Conservation (phyloP, 2,113 vertebrate species). For the Daboia siamensis region DNA sequence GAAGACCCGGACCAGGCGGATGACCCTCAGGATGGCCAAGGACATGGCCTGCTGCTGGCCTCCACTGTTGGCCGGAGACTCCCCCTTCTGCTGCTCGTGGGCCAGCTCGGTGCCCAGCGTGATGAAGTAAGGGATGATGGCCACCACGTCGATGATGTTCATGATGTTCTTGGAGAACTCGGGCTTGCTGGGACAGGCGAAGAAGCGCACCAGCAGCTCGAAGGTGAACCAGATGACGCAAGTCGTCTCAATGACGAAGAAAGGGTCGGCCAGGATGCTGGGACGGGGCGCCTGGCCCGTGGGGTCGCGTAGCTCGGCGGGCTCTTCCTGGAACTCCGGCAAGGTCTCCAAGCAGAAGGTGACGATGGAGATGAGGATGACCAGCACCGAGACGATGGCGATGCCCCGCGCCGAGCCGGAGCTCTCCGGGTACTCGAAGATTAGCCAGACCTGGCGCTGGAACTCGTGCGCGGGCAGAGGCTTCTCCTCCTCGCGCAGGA, state of each 20-base stretch:
- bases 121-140: slow-evolving; percentile 97
- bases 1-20: slow-evolving; percentile 92
- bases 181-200: slow-evolving; percentile 91
- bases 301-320: slow-evolving; percentile 63
- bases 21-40: slow-evolving; percentile 92
- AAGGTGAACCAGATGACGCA: slow-evolving; percentile 99
- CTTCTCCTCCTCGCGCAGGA: slow-evolving; percentile 89
- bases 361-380: slow-evolving; percentile 96
- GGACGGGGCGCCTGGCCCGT: slow-evolving; percentile 67
- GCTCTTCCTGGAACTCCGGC: slow-evolving; percentile 90
- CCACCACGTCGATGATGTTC: slow-evolving; percentile 96
- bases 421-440: slow-evolving; percentile 95
- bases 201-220: slow-evolving; percentile 91
- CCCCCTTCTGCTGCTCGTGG: slow-evolving; percentile 77
- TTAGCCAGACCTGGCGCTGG: slow-evolving; percentile 97
- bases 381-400: slow-evolving; percentile 92
- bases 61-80: slow-evolving; percentile 55
- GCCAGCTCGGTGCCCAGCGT: slow-evolving; percentile 91
- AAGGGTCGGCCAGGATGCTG: slow-evolving; percentile 85
- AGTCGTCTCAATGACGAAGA: slow-evolving; percentile 95
- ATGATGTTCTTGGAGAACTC: slow-evolving; percentile 92
- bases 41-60: slow-evolving; percentile 94
- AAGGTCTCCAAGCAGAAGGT: slow-evolving; percentile 96
- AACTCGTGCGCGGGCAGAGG: slow-evolving; percentile 86
- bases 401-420: slow-evolving; percentile 88